Percentiles rank a stretch among this genome's conserved stretches.
Conservation (phyloP, 2,797 vertebrate genomes). For the Takifugu rubripes region DNA sequence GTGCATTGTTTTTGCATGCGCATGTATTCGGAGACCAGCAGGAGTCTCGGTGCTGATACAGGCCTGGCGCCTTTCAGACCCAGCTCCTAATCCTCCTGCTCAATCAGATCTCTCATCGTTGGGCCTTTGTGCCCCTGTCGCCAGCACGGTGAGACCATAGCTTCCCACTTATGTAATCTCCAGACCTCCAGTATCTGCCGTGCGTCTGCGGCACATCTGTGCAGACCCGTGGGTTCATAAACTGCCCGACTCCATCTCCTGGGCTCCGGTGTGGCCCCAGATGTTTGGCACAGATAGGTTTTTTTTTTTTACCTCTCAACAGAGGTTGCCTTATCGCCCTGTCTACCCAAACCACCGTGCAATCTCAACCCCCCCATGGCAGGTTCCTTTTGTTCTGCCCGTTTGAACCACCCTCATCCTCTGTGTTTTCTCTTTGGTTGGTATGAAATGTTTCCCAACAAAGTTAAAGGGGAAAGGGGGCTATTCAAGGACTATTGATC, state of each 20-base stretch:
- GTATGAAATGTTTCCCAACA: conserved; percentile 39
- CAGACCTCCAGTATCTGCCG: conserved; percentile 66
- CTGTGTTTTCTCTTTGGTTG: conserved; percentile 40
- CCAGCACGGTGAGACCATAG: conserved; percentile 48
- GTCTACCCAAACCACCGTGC: conserved; percentile 63
- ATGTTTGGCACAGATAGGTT: conserved; percentile 71
- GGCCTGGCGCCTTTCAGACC: conserved; percentile 81
- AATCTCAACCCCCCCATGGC: conserved; percentile 58
- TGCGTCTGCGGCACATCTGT: conserved; percentile 50
- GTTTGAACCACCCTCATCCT: conserved; percentile 69
- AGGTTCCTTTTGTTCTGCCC: conserved; percentile 64
- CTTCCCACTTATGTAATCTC: conserved; percentile 73
- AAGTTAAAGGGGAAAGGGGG: conserved; percentile 7
- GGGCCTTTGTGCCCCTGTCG: conserved; percentile 68
- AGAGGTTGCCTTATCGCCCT: conserved; percentile 66
- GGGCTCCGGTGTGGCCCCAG: conserved; percentile 74
- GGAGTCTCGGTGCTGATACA: conserved; percentile 74
- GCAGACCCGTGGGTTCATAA: conserved; percentile 55
- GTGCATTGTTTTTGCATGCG: conserved; percentile 37
- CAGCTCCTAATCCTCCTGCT: conserved; percentile 75
- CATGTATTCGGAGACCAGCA: conserved; percentile 60
- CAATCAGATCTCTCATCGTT: conserved; percentile 77
- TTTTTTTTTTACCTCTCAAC: conserved; percentile 81
- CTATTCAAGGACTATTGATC: conserved; percentile 2
- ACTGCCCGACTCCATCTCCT: conserved; percentile 61